Conservation (phyloP, 2,113 vertebrate species). For the Pachycephala philippinensis region DNA sequence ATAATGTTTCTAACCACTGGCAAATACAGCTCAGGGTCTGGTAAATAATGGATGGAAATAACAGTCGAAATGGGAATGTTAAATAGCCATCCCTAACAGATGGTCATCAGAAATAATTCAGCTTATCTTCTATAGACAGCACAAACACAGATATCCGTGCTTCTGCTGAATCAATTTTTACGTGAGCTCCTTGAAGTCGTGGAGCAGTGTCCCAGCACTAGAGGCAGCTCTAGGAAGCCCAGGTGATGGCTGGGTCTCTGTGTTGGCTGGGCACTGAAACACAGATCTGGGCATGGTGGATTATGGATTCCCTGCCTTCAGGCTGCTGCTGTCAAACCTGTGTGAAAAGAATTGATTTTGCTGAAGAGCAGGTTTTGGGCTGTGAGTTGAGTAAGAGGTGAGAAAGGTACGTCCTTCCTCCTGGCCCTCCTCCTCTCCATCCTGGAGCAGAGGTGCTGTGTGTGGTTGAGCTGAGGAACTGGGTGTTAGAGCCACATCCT, state of each 20-base stretch:
- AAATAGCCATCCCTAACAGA: neutral
- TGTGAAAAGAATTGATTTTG: neutral
- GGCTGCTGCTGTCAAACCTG: neutral
- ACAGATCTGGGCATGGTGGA: accelerated
- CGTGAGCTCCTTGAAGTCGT: neutral
- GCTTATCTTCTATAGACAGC: neutral
- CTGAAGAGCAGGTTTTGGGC: neutral
- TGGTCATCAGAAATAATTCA: neutral
- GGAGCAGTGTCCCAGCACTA: neutral
- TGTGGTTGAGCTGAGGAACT: neutral
- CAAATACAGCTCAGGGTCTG: neutral
- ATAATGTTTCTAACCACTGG: neutral
- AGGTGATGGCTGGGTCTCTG: accelerated
- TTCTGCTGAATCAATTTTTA: neutral
- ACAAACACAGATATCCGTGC: neutral
- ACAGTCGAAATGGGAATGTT: neutral
- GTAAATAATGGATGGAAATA: neutral
- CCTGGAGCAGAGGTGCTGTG: neutral
- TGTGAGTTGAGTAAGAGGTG: neutral
- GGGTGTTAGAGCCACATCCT: neutral
- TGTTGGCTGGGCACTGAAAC: neutral
- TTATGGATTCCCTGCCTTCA: neutral
- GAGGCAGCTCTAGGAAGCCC: neutral
- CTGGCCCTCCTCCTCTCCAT: neutral
- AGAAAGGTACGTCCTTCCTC: neutral